Evolutionary conservation across 2,113 vertebrate genomes (phyloP).

Genomic region (Sturnus vulgaris): DNA sequence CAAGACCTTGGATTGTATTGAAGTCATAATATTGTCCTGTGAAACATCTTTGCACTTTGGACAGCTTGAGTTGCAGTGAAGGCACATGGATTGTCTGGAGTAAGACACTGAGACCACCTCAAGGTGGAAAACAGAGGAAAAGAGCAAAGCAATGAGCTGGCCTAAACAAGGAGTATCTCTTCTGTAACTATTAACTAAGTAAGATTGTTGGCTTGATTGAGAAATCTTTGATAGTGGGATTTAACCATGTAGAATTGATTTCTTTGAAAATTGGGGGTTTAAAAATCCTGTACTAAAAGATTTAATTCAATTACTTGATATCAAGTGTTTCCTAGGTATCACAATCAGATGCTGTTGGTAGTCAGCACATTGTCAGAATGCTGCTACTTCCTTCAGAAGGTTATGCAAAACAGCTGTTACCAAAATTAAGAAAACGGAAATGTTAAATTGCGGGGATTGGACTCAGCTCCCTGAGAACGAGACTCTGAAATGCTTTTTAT

Average conservation of each 20-base stretch:
- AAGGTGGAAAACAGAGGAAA: neutral
- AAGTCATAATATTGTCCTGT: neutral
- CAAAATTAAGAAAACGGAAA: neutral
- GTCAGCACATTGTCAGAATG: neutral
- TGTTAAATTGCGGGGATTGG: neutral
- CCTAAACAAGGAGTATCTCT: neutral
- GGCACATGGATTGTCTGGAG: neutral
- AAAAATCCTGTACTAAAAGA: neutral
- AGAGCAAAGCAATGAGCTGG: neutral
- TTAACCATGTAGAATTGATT: neutral
- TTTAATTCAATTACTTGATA: neutral
- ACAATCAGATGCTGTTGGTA: neutral
- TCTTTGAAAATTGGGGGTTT: neutral
- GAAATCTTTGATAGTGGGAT: neutral
- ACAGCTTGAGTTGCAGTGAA: too few species aligned
- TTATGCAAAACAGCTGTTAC: neutral
- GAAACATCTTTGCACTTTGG: neutral
- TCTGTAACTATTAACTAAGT: neutral
- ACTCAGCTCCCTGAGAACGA: neutral
- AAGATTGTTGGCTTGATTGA: neutral
- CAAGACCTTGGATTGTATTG: neutral
- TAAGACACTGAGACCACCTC: neutral
- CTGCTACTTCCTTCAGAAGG: neutral
- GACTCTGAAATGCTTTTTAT: slow-evolving; percentile 27
- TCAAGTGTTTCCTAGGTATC: neutral